Evolutionary conservation across 2,888 invertebrate species (phyloP).

Genomic region (Eilema griseolum): DNA sequence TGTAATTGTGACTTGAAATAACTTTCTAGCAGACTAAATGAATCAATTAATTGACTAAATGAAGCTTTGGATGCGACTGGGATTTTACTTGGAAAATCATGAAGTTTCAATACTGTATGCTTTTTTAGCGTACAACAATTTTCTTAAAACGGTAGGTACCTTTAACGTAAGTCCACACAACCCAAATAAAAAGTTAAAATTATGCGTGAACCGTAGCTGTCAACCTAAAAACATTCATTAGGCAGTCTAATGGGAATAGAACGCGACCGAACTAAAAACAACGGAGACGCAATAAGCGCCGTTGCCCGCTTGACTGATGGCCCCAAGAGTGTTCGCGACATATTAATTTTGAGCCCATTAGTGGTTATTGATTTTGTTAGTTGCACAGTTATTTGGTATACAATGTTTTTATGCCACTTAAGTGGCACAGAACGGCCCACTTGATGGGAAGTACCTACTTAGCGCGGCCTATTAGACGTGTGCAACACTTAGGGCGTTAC

Average conservation of each 20-base stretch:
- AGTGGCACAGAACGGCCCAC: too few species aligned
- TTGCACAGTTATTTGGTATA: background rate
- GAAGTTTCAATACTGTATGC: too few species aligned
- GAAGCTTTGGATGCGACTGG: too few species aligned
- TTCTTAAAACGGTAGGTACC: background rate
- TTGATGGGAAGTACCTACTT: too few species aligned
- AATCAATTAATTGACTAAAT: too few species aligned
- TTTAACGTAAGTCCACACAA: slow-evolving; percentile 19
- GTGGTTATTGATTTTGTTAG: slow-evolving; percentile 6
- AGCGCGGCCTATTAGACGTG: too few species aligned
- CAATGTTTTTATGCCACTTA: too few species aligned
- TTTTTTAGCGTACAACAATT: background rate
- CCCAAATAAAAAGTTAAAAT: slow-evolving; percentile 40
- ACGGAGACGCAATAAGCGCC: slow-evolving; percentile 59
- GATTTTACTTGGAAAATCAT: too few species aligned
- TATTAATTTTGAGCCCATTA: slow-evolving; percentile 45
- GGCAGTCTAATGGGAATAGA: slow-evolving; percentile 68
- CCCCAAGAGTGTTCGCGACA: slow-evolving; percentile 47
- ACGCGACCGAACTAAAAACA: slow-evolving; percentile 65
- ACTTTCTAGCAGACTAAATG: too few species aligned
- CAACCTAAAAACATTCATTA: slow-evolving; percentile 51
- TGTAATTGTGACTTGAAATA: too few species aligned
- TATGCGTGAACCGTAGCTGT: slow-evolving; percentile 46
- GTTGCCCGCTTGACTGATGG: slow-evolving; percentile 50
- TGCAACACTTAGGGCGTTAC: too few species aligned